Conservation (phyloP, 1,140 invertebrate genomes). For the Cydia splendana region DNA sequence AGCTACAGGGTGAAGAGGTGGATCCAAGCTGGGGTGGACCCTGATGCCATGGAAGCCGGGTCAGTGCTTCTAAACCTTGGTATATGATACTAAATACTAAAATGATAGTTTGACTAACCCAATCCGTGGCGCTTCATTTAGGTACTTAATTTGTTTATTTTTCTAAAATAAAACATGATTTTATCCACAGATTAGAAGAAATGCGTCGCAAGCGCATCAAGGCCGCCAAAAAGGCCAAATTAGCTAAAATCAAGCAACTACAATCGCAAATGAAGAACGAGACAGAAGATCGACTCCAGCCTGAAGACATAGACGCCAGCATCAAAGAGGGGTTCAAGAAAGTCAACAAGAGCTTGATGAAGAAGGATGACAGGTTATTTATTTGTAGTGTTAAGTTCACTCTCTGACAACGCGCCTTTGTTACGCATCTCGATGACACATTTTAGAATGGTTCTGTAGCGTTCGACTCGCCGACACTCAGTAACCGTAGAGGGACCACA, state of each 20-base stretch:
- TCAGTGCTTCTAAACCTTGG: slow-evolving; percentile 46
- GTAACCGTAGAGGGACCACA: no score
- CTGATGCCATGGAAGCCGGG: slow-evolving; percentile 86
- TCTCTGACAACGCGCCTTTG: no score
- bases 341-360: slow-evolving; percentile 74
- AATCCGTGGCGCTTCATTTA: no score
- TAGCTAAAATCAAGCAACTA: slow-evolving; percentile 71
- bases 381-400: no score
- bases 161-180: neutral
- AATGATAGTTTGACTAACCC: neutral
- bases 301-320: slow-evolving; percentile 53
- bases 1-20: slow-evolving; percentile 94
- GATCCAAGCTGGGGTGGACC: slow-evolving; percentile 91
- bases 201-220: slow-evolving; percentile 70
- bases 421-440: no score
- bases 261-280: slow-evolving; percentile 64
- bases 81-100: no score
- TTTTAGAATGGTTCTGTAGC: no score
- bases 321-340: slow-evolving; percentile 69
- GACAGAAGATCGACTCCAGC: slow-evolving; percentile 48
- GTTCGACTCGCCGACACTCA: no score
- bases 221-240: slow-evolving; percentile 71
- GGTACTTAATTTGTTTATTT: neutral
- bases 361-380: slow-evolving; percentile 62
- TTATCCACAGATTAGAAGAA: slow-evolving; percentile 66